phyloP scores from a whole-genome alignment of 2,888 invertebrate species.

The Cecidostiba fungosa region DNA sequence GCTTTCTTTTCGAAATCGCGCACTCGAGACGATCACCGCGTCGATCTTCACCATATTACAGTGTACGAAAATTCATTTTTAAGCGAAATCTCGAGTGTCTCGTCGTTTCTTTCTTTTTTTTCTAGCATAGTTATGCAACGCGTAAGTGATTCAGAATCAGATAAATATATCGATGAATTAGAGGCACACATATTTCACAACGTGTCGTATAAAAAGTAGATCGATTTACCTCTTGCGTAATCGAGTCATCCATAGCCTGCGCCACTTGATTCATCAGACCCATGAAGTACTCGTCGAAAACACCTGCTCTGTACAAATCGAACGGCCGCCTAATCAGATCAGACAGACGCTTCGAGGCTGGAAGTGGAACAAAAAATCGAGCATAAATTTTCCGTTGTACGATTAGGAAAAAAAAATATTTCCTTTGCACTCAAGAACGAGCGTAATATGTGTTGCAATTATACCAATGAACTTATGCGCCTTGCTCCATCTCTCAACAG shows the following conservation, averaged over 20 bases:
- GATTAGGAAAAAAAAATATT: not conserved
- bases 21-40: not conserved
- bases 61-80: not conserved
- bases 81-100: not conserved
- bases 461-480: constrained; percentile 96
- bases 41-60: not conserved
- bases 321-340: constrained; percentile 94
- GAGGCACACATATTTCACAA: not conserved
- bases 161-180: not conserved
- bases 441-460: too few species aligned
- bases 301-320: constrained; percentile 94
- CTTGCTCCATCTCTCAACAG: constrained; percentile 96
- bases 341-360: constrained; percentile 93
- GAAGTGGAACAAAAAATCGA: constrained; percentile 68
- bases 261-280: constrained; percentile 96
- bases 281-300: constrained; percentile 95
- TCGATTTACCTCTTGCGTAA: constrained; percentile 84
- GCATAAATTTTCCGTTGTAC: not conserved
- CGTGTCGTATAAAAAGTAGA: constrained; percentile 1
- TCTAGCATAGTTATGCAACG: not conserved
- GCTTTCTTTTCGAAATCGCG: not conserved
- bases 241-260: constrained; percentile 97
- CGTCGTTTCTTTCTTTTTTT: too few species aligned
- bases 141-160: not conserved
- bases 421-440: too few species aligned